phyloP scores from a whole-genome alignment of 1,140 invertebrate species.

The Drosophila carrolli region DNA sequence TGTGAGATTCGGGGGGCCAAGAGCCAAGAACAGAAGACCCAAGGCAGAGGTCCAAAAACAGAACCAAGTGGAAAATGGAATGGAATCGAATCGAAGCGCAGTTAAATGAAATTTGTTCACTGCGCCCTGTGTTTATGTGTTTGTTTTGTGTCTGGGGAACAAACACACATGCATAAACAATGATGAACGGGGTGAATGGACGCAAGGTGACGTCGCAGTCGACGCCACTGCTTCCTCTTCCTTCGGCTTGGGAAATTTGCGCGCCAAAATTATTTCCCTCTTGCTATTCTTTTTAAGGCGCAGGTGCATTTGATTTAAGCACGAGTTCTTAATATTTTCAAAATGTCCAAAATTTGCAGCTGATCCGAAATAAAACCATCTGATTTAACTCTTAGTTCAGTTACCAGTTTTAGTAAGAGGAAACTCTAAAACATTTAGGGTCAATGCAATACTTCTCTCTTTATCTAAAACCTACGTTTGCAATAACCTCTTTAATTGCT shows the following conservation, averaged over 20 bases:
- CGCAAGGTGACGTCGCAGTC: slow-evolving; percentile 55
- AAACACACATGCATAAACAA: slow-evolving; percentile 12
- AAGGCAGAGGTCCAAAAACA: slow-evolving; percentile 52
- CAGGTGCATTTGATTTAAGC: not conserved
- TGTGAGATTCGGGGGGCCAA: not conserved
- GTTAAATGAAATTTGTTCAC: slow-evolving; percentile 55
- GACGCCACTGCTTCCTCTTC: slow-evolving; percentile 38
- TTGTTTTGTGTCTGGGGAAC: slow-evolving; percentile 49
- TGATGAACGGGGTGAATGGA: slow-evolving; percentile 68
- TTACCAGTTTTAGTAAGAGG: too few species aligned
- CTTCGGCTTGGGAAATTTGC: slow-evolving; percentile 48
- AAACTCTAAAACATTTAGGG: too few species aligned
- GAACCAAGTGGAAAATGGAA: slow-evolving; percentile 76
- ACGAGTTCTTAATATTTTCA: not conserved
- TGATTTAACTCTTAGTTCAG: not conserved
- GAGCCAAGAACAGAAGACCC: slow-evolving; percentile 10
- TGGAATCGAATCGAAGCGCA: slow-evolving; percentile 72
- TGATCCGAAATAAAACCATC: too few species aligned
- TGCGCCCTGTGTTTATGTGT: slow-evolving; percentile 26
- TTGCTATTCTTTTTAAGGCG: not conserved
- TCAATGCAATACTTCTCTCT: too few species aligned
- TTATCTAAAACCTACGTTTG: too few species aligned
- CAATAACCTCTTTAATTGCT: too few species aligned
- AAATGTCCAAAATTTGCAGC: too few species aligned
- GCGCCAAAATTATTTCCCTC: slow-evolving; percentile 71